Evolutionary conservation across 2,797 vertebrate genomes (phyloP), one percentile per base, ranked within the genome.

Genomic region (Selene dorsalis): DNA sequence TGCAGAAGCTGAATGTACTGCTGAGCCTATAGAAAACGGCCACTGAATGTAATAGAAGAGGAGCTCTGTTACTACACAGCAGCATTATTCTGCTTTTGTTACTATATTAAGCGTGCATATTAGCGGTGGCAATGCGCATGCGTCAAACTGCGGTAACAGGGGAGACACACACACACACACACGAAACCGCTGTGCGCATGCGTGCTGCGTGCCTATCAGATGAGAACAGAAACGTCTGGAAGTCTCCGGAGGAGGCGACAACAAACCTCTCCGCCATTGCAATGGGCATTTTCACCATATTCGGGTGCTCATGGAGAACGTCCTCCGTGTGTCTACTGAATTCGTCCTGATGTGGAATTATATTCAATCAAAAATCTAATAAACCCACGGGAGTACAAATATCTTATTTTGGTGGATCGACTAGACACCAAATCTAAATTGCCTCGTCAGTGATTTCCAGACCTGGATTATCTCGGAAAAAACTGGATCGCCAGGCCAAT

Each of bases 81-180:
- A 13, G 52, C 59, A 57, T 85, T 74, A 68, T 80, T 88, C 86
- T 91, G 86, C 86, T 88, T 87, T 75, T 91, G 90, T 92, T 91
- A 68, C 89, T 93, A 93, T 89, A 90, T 91, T 89, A 89, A 88
- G 90, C 83, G 11, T 38, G 18, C 41, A 50, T 13, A 72, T 66
- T 22, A 35, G 16, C 62, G 48, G 43, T 62, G 14, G 9, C 10
- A 74, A 26, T 80, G 81, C 93, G 93, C 94, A 39, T 92, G 95
- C 94, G 93, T 73, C 10, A 59, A 89, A 85, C 87, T 94, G 94
- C 93, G 90, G 93, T 92, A 93, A 93, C 90, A 41, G 16, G 82
- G 77, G 77, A 41, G 24, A 55, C 20, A 74, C 32, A 35, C 32
- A 76, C 61, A 41, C 28, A 56, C 20, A 74, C 61, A 35, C 28